Base-by-base conservation (phyloP, 2,888 invertebrate genomes). In the Hirtodrosophila alboralis region DNA sequence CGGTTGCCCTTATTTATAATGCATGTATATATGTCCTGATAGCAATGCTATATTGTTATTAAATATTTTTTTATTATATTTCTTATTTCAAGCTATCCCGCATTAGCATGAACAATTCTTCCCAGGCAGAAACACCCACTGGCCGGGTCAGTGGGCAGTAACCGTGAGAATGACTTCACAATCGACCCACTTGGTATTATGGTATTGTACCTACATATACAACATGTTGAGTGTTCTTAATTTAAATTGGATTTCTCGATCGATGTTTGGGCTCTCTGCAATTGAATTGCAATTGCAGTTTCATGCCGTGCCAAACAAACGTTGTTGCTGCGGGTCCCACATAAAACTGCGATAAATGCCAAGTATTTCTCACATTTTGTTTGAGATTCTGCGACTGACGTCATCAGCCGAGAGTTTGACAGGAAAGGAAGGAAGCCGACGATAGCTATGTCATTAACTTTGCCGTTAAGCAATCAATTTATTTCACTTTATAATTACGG, bases 191-290 rank as follows among this genome's bases (percentile, higher is more conserved):
- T 63, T 56, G 10, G 28, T 44, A 28, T 27, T 47, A 56, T 56
- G 10, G 28, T 44, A 28, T 27, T 47, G 59, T 69, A 72, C 69
- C 59, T 75, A 64, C 43, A 45, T 45, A 49, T n/a, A n/a, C n/a
- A n/a, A n/a, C 7, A 49, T 26, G 34, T 27, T 12, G 54, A 70
- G 60, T 44, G 56, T 61, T 84, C 84, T 77, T 80, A 40, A 84
- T 85, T 84, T 78, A 84, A 79, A 84, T 84, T 84, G 83, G 83
- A 84, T 81, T 83, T 75, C 60, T 68, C 83, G 83, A 81, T 77
- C 75, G 54, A 66, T 45, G 51, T 53, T 57, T 54, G 38, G 18
- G 18, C 43, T 16, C 47, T 33, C 54, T 80, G 74, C 84, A 74
- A 71, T 77, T 64, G 59, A 45, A 54, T 48, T 63, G 62, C 61